Evolutionary conservation across 2,113 vertebrate species (phyloP), one percentile per base, ranked within the genome.

Genomic region (Poeciliopsis turrubarensis): DNA sequence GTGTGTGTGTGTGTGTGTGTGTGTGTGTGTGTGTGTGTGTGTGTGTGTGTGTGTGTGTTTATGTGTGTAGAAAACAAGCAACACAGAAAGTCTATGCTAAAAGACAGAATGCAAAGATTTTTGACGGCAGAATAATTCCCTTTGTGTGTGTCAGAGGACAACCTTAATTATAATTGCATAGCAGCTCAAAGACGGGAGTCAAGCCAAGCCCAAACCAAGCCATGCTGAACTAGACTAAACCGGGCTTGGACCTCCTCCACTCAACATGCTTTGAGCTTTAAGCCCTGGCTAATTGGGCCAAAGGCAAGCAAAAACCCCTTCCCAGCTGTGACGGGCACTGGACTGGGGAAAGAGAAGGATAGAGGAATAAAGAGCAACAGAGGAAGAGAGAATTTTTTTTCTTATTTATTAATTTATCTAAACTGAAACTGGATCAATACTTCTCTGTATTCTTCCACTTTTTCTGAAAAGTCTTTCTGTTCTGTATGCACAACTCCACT

Each of bases 281-380:
- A 92, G 88, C 89, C 82, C 63, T 82, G 83, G 84, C 91, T 94
- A 94, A 94, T 94, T 94, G 91, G 90, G 84, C 91, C 87, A 89
- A 90, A 92, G 81, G 89, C 86, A 79, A 83, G 85, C 79, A 70
- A 87, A 89, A 91, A 83, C 91, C 66, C 75, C 80, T 80, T 87
- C 87, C 91, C 89, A 89, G 87, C 89, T 91, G 89, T 88, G 90
- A 89, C 47, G 57, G 84, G 85, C 85, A 87, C 66, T 87, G 86
- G 82, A 85, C 81, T 87, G 89, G 80, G 87, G 81, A 85, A 83
- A 86, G 65, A 83, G 69, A 87, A 31, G 62, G 81, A 78, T 57
- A 78, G 76, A 82, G 80, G 69, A 81, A 72, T 72, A 31, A 79
- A 70, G 61, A 75, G 30, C 47, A 54, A 78, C 39, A 9, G 37